A percentile compares a stretch with the other conserved stretches of the same genome.
Evolutionary conservation across 2,113 vertebrate species (phyloP).

Genomic region (Cebidichthys violaceus): DNA sequence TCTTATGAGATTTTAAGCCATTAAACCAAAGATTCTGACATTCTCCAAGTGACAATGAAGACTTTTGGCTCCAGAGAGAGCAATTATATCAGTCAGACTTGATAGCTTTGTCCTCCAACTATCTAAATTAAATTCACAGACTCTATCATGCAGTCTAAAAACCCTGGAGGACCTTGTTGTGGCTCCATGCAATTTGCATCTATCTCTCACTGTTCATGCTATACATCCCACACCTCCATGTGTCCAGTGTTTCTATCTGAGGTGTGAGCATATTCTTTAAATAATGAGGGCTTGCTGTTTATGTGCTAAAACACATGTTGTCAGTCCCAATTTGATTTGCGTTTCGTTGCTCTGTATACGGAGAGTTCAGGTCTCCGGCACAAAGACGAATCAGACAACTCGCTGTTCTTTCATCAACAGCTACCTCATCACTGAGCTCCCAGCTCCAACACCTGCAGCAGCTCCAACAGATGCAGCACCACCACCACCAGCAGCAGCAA

Average conservation of each 20-base stretch:
- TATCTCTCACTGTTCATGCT: constrained; percentile 55
- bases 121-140: constrained; percentile 73
- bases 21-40: constrained; percentile 77
- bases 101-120: constrained; percentile 77
- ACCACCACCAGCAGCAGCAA: constrained; percentile 92
- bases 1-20: constrained; percentile 71
- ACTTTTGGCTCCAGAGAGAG: constrained; percentile 75
- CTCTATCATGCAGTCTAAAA: constrained; percentile 50
- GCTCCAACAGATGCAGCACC: constrained; percentile 95
- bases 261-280: constrained; percentile 58
- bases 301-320: constrained; percentile 34
- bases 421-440: constrained; percentile 99
- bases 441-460: constrained; percentile 99
- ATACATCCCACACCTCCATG: constrained; percentile 60
- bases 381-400: constrained; percentile 6
- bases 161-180: constrained; percentile 73
- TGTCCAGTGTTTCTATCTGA: constrained; percentile 31
- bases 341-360: not conserved
- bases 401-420: constrained; percentile 78
- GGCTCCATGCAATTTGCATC: constrained; percentile 77
- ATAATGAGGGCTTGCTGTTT: constrained; percentile 51
- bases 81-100: constrained; percentile 74
- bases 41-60: constrained; percentile 74
- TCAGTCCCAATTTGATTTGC: not conserved
- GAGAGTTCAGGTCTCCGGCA: constrained; percentile 10